Evolutionary conservation across 2,113 vertebrate genomes (phyloP).

Genomic region (Lycocorax pyrrhopterus): DNA sequence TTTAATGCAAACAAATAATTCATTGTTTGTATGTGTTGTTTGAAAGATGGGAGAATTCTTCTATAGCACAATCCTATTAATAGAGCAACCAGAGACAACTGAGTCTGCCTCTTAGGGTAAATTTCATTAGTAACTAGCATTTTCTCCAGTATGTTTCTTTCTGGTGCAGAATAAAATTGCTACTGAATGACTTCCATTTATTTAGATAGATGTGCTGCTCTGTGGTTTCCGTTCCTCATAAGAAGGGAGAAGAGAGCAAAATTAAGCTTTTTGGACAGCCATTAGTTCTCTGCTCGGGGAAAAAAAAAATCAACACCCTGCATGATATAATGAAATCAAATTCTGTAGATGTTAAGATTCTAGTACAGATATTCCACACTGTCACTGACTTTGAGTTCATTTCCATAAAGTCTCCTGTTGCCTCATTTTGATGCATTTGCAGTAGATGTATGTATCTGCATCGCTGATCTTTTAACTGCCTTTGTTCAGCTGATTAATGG

Average conservation of each 20-base stretch:
- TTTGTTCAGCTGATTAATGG: slow-evolving; percentile 80
- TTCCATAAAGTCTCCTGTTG: slow-evolving; percentile 60
- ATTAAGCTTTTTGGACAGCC: background rate
- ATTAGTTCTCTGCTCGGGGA: background rate
- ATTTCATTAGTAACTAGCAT: slow-evolving; percentile 20
- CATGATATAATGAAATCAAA: background rate
- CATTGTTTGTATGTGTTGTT: background rate
- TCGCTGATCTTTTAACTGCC: slow-evolving; percentile 77
- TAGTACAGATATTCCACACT: background rate
- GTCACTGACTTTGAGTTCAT: slow-evolving; percentile 34
- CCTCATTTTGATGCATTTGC: slow-evolving; percentile 64
- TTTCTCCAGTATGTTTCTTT: background rate
- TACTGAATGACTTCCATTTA: background rate
- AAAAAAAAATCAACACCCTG: background rate
- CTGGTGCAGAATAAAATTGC: background rate
- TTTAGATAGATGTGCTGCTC: background rate
- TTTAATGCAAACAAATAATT: background rate
- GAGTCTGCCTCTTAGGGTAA: background rate
- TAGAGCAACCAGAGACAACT: background rate
- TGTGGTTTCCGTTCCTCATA: background rate
- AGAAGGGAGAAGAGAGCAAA: background rate
- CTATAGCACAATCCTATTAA: background rate
- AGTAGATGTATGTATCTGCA: slow-evolving; percentile 53
- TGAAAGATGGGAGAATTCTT: background rate
- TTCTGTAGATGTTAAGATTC: background rate